Conservation (phyloP, 92 coral and sea anemone species). For the Siderastrea siderea region DNA sequence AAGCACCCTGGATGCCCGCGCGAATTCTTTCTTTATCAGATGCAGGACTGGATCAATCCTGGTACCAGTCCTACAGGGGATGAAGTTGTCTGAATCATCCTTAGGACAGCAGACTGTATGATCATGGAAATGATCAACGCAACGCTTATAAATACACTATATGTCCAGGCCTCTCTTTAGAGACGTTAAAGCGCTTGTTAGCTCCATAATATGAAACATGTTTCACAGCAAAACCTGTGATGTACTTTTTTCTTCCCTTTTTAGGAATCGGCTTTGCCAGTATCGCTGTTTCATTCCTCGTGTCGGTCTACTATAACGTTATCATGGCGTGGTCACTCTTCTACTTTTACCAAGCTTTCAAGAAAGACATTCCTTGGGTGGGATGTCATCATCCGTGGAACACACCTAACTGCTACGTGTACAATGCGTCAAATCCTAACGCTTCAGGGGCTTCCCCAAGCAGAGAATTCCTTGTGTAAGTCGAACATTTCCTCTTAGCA, state of each 20-base stretch:
- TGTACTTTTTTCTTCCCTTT: not conserved
- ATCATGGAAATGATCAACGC: too few species aligned
- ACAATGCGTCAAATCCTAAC: constrained; percentile 70
- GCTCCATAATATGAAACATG: too few species aligned
- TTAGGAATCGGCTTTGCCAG: constrained; percentile 91
- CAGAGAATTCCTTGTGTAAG: constrained; percentile 90
- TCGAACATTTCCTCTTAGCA: not conserved
- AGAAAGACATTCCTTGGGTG: constrained; percentile 87
- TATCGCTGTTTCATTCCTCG: constrained; percentile 86
- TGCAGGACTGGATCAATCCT: too few species aligned
- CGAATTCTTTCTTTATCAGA: too few species aligned
- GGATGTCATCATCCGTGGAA: constrained; percentile 94
- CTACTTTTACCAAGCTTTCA: constrained; percentile 85
- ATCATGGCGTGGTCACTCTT: constrained; percentile 94
- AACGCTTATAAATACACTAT: too few species aligned
- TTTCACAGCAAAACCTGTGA: too few species aligned
- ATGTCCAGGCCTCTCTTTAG: too few species aligned
- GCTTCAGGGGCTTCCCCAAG: constrained; percentile 84
- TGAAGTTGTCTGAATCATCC: too few species aligned
- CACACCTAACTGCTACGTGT: constrained; percentile 70
- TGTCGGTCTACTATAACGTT: constrained; percentile 92
- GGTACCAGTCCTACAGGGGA: too few species aligned
- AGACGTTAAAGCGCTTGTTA: too few species aligned
- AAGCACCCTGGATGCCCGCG: too few species aligned
- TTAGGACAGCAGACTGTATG: too few species aligned